phyloP scores from a whole-genome alignment of 2,797 vertebrate genomes.

The Sparus aurata region DNA sequence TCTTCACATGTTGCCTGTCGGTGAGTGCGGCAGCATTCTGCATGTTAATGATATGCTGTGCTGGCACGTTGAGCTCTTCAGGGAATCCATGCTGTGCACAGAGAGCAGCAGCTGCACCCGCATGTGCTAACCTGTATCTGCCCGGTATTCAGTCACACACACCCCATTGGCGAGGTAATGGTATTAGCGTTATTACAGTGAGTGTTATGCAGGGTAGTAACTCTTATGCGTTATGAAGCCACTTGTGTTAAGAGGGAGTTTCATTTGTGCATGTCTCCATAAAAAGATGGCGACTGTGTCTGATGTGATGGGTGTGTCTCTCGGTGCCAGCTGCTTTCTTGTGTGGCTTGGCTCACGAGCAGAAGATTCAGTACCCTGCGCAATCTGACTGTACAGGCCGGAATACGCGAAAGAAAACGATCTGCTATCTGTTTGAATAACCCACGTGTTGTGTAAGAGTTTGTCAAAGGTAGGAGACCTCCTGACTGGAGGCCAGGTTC shows the following conservation, averaged over 20 bases:
- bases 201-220: slow-evolving; percentile 7
- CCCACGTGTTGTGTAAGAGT: slow-evolving; percentile 38
- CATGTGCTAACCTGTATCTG: slow-evolving; percentile 65
- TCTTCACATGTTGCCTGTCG: slow-evolving; percentile 55
- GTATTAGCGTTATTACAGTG: slow-evolving; percentile 22
- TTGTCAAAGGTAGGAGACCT: slow-evolving; percentile 43
- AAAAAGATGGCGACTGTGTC: slow-evolving; percentile 48
- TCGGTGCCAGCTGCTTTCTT: slow-evolving; percentile 42
- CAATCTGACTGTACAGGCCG: slow-evolving; percentile 27
- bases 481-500: slow-evolving; percentile 46
- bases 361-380: slow-evolving; percentile 24
- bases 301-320: slow-evolving; percentile 70
- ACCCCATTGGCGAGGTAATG: slow-evolving; percentile 32
- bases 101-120: slow-evolving; percentile 56
- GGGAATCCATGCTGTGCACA: slow-evolving; percentile 54
- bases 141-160: slow-evolving; percentile 15
- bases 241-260: slow-evolving; percentile 6
- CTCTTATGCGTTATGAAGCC: slow-evolving; percentile 20
- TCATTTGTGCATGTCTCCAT: slow-evolving; percentile 23
- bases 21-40: slow-evolving; percentile 45
- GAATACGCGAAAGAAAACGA: slow-evolving; percentile 27
- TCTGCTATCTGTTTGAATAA: slow-evolving; percentile 38
- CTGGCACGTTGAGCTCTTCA: slow-evolving; percentile 67
- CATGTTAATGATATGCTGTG: slow-evolving; percentile 75
- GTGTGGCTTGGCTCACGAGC: slow-evolving; percentile 17